A percentile compares a stretch with the other conserved stretches of the same genome.
phyloP scores from a whole-genome alignment of 2,113 vertebrate species.

The Heliornis fulica region DNA sequence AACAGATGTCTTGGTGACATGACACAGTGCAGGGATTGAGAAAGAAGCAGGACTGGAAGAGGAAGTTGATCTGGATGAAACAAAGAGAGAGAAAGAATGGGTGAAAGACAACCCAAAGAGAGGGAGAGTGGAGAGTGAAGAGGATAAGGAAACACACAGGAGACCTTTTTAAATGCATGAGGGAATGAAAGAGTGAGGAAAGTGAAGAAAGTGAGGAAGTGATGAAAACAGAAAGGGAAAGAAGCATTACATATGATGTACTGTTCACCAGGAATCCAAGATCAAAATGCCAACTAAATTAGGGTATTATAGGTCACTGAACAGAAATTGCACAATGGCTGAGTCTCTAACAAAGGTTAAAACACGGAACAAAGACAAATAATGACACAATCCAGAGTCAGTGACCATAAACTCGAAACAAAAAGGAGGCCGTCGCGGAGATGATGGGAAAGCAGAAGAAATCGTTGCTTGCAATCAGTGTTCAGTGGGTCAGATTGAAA shows the following conservation, averaged over 20 bases:
- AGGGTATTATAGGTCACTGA: slow-evolving; percentile 46
- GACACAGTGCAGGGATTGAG: not conserved
- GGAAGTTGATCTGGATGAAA: not conserved
- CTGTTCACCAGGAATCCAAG: not conserved
- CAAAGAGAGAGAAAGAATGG: not conserved
- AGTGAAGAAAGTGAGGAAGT: not conserved
- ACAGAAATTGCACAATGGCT: slow-evolving; percentile 37
- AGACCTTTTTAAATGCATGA: not conserved
- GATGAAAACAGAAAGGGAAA: not conserved
- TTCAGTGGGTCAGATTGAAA: slow-evolving; percentile 37
- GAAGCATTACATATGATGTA: not conserved
- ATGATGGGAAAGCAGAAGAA: slow-evolving; percentile 42
- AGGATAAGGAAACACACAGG: not conserved
- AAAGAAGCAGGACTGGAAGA: not conserved
- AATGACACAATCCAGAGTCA: slow-evolving; percentile 45
- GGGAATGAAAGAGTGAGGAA: not conserved
- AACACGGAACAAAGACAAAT: slow-evolving; percentile 51
- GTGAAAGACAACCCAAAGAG: not conserved
- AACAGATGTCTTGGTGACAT: not conserved
- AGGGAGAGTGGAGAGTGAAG: not conserved
- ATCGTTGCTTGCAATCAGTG: slow-evolving; percentile 41
- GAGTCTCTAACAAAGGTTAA: slow-evolving; percentile 64
- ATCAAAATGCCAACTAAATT: slow-evolving; percentile 52
- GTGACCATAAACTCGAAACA: slow-evolving; percentile 55
- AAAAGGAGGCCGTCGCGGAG: not conserved